Evolutionary conservation across 2,888 invertebrate genomes (phyloP), one percentile per base, ranked within the genome.

Genomic region (Drosophila macrospina): DNA sequence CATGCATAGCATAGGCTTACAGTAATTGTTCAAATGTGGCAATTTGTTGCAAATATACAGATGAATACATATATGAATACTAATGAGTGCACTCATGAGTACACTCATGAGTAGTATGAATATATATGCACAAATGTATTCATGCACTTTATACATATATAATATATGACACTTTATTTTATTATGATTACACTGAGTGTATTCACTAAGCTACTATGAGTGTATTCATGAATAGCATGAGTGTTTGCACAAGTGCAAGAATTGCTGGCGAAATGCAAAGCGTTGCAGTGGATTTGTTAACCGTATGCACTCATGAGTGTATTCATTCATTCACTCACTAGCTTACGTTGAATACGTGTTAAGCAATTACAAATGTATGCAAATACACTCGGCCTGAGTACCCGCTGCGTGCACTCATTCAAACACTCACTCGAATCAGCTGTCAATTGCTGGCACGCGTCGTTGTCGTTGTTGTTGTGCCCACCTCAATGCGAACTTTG

Each of bases 361-460:
- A 20, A 11, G 32, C 5, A 13, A 15, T 28, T 4, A 47, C 32
- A 20, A 4, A 16, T 41, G 2, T 10, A 30, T 32, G 47, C n/a
- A 32, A 47, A 47, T 16, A 30, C 15, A 30, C 30, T 30, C 28
- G 11, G 4, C 7, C 24, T 8, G 7, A 30, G 26, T 20, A 5
- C 55, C 30, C 42, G 41, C 66, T 73, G 67, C n/a, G 41, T 15
- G 34, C 45, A 68, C 37, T 68, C 28, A 69, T 37, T 65, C 67
- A 71, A 45, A 30, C 68, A 55, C 32, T 64, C 64, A 59, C 34
- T 59, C 64, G 26, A 77, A 37, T 77, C 82, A 69, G 32, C 44
- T 26, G 69, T 51, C 50, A 61, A 67, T 59, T 30, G 69, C 13
- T 37, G 70, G 1, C 74, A 75, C 76, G 57, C 57, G 64, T 26